These are phyloP conservation scores for Acanthococcus lagerstroemiae DNA, from an alignment of 2,888 invertebrate species.

Conservation along the genomic window DNA sequence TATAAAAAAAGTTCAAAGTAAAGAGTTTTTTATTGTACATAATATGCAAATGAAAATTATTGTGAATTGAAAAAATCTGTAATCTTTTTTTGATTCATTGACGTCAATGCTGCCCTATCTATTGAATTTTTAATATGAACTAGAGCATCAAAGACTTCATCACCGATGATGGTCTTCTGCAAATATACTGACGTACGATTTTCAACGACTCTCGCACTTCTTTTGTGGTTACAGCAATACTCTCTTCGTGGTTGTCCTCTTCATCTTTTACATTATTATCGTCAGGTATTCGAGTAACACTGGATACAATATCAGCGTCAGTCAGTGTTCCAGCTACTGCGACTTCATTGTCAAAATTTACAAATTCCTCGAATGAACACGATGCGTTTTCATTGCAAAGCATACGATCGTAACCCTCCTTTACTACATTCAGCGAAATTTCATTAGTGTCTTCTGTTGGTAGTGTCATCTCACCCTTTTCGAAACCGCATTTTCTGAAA, in stretches of 20 bases:
- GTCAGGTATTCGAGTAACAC: background rate
- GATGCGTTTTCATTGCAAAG: background rate
- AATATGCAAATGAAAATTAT: no score
- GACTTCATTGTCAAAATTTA: background rate
- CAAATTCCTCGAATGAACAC: background rate
- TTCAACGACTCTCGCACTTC: background rate
- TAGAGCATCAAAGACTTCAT: background rate
- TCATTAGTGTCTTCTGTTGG: background rate
- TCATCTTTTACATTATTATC: background rate
- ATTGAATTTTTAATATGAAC: background rate
- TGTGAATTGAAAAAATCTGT: constrained; percentile 8
- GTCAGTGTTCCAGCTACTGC: background rate
- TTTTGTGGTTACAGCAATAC: background rate
- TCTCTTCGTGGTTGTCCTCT: background rate
- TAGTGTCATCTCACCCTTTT: background rate
- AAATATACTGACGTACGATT: background rate
- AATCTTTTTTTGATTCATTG: constrained; percentile 1
- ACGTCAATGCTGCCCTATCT: background rate
- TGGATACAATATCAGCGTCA: background rate
- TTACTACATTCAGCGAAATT: background rate
- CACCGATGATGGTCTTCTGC: background rate
- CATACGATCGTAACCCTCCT: background rate
- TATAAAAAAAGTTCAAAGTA: no score
- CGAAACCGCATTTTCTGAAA: no score
- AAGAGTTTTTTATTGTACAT: no score